Evolutionary conservation across 2,888 invertebrate species (phyloP).

Genomic region (Neria commutata): DNA sequence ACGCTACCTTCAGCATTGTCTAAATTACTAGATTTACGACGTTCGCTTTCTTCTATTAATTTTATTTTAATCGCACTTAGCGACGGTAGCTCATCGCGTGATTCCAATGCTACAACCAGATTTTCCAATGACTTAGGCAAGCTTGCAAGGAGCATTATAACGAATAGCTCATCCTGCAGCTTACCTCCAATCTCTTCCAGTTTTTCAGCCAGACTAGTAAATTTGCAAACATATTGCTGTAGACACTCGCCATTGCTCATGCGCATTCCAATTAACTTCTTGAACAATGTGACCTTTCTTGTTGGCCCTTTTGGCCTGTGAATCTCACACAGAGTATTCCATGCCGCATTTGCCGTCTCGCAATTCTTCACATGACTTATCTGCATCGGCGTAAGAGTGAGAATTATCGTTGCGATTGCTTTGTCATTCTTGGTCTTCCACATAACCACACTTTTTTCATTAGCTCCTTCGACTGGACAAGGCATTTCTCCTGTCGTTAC

Average conservation of each 20-base stretch:
- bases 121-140: conserved; percentile 1
- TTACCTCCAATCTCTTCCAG: neutral
- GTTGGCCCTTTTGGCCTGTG: neutral
- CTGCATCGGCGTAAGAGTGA: neutral
- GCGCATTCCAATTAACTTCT: neutral
- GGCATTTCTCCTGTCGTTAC: neutral
- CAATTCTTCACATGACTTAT: neutral
- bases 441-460: too few relatives aligned
- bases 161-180: conserved; percentile 1
- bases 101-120: conserved; percentile 2
- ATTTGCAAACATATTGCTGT: neutral
- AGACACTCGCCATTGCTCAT: neutral
- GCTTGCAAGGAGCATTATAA: conserved; percentile 4
- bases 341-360: neutral
- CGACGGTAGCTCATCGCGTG: neutral
- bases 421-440: conserved; percentile 1
- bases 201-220: neutral
- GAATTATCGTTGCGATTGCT: conserved; percentile 6
- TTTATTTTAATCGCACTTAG: neutral
- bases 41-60: neutral
- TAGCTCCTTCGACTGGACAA: too few relatives aligned
- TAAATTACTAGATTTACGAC: neutral
- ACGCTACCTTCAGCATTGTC: neutral
- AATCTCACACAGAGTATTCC: neutral
- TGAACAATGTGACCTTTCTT: neutral